Evolutionary conservation across 2,797 vertebrate species (phyloP), one percentile per base, ranked within the genome.

Genomic region (Labeo calbasu): DNA sequence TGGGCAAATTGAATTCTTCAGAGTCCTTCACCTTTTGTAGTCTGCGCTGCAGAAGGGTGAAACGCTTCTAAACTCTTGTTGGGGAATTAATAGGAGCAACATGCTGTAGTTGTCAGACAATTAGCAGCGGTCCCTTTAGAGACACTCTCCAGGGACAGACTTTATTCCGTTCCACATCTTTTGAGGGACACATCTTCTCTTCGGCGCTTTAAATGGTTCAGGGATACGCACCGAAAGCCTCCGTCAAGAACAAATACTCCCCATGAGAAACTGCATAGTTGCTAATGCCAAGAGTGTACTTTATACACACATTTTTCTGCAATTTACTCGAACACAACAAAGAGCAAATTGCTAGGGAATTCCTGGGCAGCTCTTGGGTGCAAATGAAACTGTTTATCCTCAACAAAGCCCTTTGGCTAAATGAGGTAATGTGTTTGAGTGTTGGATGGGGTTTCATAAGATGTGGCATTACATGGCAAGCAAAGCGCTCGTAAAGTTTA

Each of bases 51-150:
- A 21, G 51, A 36, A 92, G 90, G 87, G 91, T 93, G 90, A 92
- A 87, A 89, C 87, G 28, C 61, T 23, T 78, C 43, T 65, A 82
- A 80, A 59, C 57, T 92, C 88, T 91, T 85, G 82, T 86, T 92
- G 88, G 88, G 88, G 87, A 93, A 92, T 92, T 94, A 94, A 94
- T 94, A 92, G 90, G 88, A 87, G 90, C 92, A 92, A 90, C 92
- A 92, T 90, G 91, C 88, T 89, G 89, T 87, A 85, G 75, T 90
- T 91, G 89, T 92, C 89, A 89, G 91, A 90, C 85, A 84, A 87
- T 90, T 88, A 88, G 85, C 90, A 32, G 86, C 79, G 91, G 83
- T 90, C 84, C 90, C 87, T 78, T 86, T 88, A 83, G 82, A 86
- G 90, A 86, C 83, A 86, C 81, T 87, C 90, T 93, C 91, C 85